A percentile compares a stretch with the other conserved stretches of the same genome.
These are phyloP conservation scores for Cottoperca gobio DNA, from an alignment of 2,797 vertebrate genomes.

Conservation along the genomic window DNA sequence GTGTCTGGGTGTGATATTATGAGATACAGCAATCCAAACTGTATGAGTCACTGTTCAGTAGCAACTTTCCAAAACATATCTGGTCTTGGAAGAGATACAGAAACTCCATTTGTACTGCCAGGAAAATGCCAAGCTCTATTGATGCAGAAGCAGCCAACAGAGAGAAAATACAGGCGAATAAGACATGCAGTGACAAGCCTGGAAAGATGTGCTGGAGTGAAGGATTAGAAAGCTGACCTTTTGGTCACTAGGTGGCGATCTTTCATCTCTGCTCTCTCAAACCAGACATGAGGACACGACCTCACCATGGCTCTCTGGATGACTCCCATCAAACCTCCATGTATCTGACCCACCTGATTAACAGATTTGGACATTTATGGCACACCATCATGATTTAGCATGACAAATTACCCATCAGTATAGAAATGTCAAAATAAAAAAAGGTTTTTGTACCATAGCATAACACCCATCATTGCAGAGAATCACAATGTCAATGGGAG, in stretches of 20 bases:
- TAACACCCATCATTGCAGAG: slow-evolving; percentile 97
- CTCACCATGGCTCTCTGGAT: slow-evolving; percentile 94
- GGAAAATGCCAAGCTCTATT: slow-evolving; percentile 33
- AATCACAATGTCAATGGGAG: slow-evolving; percentile 95
- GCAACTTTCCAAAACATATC: slow-evolving; percentile 39
- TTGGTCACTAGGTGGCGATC: slow-evolving; percentile 96
- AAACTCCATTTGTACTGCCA: slow-evolving; percentile 24
- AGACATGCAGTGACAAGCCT: slow-evolving; percentile 26
- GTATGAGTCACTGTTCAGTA: slow-evolving; percentile 29
- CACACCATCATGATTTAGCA: background rate
- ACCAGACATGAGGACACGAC: slow-evolving; percentile 97
- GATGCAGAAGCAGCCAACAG: background rate
- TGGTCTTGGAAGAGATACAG: slow-evolving; percentile 8
- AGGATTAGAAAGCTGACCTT: slow-evolving; percentile 81
- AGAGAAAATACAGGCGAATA: slow-evolving; percentile 8
- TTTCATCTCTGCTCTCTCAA: slow-evolving; percentile 96
- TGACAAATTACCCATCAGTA: background rate
- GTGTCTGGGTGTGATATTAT: background rate
- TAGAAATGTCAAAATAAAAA: background rate
- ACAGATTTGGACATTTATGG: background rate
- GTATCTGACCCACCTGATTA: slow-evolving; percentile 93
- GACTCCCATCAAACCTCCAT: slow-evolving; percentile 94
- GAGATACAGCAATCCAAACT: slow-evolving; percentile 12
- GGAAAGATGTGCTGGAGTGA: background rate
- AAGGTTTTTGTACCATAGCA: slow-evolving; percentile 88